Evolutionary conservation across 2,888 invertebrate species (phyloP).

Genomic region (Calliopum simillimum): DNA sequence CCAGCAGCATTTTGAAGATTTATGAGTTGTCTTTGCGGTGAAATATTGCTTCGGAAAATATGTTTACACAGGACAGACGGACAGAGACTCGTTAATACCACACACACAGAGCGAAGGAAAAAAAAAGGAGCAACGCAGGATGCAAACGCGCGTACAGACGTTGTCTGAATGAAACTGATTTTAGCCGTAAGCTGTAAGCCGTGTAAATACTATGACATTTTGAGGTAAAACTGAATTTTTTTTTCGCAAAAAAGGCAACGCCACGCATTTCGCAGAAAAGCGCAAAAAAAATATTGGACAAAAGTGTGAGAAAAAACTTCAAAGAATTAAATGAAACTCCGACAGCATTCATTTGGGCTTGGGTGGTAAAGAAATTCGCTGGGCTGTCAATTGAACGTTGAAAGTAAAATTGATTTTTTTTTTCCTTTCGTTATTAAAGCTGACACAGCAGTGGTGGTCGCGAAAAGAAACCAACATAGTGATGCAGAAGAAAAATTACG

Average conservation of each 20-base stretch:
- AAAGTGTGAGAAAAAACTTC: not conserved
- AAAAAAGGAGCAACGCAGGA: not conserved
- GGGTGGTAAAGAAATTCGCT: not conserved
- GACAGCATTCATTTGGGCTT: not conserved
- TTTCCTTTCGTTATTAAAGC: no score
- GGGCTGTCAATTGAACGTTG: conserved; percentile 1
- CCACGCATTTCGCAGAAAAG: not conserved
- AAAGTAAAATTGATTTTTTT: not conserved
- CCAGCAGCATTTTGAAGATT: conserved; percentile 47
- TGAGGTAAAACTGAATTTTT: not conserved
- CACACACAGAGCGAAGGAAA: not conserved
- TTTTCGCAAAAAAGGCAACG: not conserved
- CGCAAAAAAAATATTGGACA: not conserved
- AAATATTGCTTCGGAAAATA: conserved; percentile 57
- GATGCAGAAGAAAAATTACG: no score
- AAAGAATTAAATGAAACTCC: conserved; percentile 18
- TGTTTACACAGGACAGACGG: conserved; percentile 45
- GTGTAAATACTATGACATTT: conserved; percentile 15
- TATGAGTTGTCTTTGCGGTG: conserved; percentile 56
- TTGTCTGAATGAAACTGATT: not conserved
- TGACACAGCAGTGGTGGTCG: no score
- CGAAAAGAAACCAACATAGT: no score
- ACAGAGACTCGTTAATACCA: conserved; percentile 18
- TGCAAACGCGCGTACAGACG: conserved; percentile 1
- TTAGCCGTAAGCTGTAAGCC: conserved; percentile 12